Conservation (phyloP, 30 jellyfish, hydroid and myxozoan genomes). For the Aurelia sp. region DNA sequence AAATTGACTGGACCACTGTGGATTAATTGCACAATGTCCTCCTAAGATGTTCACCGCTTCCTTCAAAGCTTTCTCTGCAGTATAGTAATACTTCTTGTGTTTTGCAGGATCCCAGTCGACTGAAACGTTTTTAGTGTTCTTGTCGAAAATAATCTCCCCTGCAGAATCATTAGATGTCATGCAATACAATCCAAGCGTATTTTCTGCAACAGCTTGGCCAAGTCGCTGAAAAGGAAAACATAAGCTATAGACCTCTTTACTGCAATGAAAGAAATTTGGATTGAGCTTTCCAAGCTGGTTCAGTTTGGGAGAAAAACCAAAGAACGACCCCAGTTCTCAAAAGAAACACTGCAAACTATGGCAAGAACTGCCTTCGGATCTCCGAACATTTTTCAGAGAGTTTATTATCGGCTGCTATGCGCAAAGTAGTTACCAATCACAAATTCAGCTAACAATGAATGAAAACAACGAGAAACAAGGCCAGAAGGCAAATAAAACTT, state of each 20-base stretch:
- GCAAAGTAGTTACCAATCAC: no score
- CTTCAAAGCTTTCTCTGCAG: slow-evolving; percentile 92
- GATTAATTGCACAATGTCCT: slow-evolving; percentile 85
- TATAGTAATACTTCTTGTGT: slow-evolving; percentile 87
- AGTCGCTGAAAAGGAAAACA: slow-evolving; percentile 61
- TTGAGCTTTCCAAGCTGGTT: no score
- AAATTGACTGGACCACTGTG: slow-evolving; percentile 94
- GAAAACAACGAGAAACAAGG: no score
- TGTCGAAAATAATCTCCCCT: slow-evolving; percentile 86
- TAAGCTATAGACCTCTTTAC: not conserved
- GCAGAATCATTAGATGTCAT: slow-evolving; percentile 92
- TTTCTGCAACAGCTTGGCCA: slow-evolving; percentile 46
- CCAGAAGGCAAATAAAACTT: no score
- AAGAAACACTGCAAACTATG: no score
- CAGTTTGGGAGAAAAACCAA: no score
- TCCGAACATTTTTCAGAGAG: no score
- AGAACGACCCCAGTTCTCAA: no score
- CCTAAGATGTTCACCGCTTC: slow-evolving; percentile 84
- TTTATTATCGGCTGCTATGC: no score
- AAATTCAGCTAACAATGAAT: no score
- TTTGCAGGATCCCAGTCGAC: slow-evolving; percentile 90
- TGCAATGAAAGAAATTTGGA: no score
- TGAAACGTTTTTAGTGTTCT: slow-evolving; percentile 66
- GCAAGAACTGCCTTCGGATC: no score
- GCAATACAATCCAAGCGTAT: slow-evolving; percentile 95